Evolutionary conservation across 2,797 vertebrate genomes (phyloP).

Genomic region (Thunnus albacares): DNA sequence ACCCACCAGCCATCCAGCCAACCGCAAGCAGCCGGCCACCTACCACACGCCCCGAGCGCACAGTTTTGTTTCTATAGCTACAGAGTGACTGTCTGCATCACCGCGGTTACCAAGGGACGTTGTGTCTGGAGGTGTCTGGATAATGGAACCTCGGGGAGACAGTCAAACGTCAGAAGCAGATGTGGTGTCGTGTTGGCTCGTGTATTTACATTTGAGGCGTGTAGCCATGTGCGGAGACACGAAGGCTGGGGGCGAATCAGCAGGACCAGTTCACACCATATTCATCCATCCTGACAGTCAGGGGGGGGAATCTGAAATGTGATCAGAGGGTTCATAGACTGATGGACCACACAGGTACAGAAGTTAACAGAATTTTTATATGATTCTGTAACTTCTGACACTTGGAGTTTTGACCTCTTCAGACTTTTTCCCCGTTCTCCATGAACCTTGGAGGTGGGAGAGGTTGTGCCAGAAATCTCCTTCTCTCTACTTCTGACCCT

Average conservation of each 20-base stretch:
- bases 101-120: slow-evolving; percentile 65
- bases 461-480: too few relatives aligned
- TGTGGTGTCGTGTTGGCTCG: slow-evolving; percentile 50
- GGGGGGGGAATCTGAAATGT: slow-evolving; percentile 11
- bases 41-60: slow-evolving; percentile 60
- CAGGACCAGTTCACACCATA: slow-evolving; percentile 11
- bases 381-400: background rate
- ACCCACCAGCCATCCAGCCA: slow-evolving; percentile 51
- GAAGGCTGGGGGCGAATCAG: slow-evolving; percentile 5
- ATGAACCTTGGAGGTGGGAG: too few relatives aligned
- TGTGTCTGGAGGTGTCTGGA: slow-evolving; percentile 69
- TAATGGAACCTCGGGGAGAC: slow-evolving; percentile 55
- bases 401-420: background rate
- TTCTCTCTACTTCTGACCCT: too few relatives aligned
- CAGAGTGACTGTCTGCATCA: slow-evolving; percentile 70
- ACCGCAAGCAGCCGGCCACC: slow-evolving; percentile 71
- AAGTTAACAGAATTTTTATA: background rate
- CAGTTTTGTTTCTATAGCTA: slow-evolving; percentile 73
- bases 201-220: slow-evolving; percentile 50
- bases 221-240: slow-evolving; percentile 27
- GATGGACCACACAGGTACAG: too few relatives aligned
- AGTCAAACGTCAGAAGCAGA: slow-evolving; percentile 58
- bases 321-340: background rate
- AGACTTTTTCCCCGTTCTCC: too few relatives aligned
- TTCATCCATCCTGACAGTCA: slow-evolving; percentile 32